Base-by-base conservation (phyloP, 2,797 vertebrate species). In the Melanotaenia parkinsoni region DNA sequence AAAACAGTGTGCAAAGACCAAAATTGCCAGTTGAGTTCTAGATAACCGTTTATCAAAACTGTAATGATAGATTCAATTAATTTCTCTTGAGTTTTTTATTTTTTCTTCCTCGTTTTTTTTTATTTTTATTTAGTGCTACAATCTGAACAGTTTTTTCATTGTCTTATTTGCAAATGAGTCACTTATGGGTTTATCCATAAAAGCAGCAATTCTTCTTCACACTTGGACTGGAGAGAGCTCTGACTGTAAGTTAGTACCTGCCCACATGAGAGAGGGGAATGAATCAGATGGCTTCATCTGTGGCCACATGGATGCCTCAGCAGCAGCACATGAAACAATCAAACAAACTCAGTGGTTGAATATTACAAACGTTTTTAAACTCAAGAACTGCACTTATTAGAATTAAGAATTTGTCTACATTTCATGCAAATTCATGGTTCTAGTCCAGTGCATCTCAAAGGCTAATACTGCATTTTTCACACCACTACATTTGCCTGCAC, bases 241-340 rank as follows among this genome's bases (percentile, higher is more conserved):
- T 60, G 69, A 79, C 35, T 83, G 56, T 71, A 68, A 82, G 56
- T 70, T 56, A 50, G 61, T 74, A 74, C 70, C 80, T 83, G 76
- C 73, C 70, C 73, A 80, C 65, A 68, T 57, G 63, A 80, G 74
- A 83, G 72, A 84, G 57, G 20, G 62, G 62, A 67, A 82, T 67
- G 58, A 85, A 76, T 80, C 77, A 63, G 67, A 67, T 28, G 60
- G 61, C 68, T 77, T 68, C 18, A 67, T 84, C 73, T 79, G 56
- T 64, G 53, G 70, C 72, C 72, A 76, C 74, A 79, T 67, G 65
- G 67, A 83, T 11, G 30, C 16, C 35, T 51, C 9, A 51, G 47
- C 47, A 51, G 63, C 72, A 51, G 47, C 37, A 62, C 43, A 69
- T 47, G 12, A 67, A 77, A 72, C 77, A 61, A 67, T 68, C 38